phyloP scores from a whole-genome alignment of 2,888 invertebrate genomes.

The Agrilus mali region DNA sequence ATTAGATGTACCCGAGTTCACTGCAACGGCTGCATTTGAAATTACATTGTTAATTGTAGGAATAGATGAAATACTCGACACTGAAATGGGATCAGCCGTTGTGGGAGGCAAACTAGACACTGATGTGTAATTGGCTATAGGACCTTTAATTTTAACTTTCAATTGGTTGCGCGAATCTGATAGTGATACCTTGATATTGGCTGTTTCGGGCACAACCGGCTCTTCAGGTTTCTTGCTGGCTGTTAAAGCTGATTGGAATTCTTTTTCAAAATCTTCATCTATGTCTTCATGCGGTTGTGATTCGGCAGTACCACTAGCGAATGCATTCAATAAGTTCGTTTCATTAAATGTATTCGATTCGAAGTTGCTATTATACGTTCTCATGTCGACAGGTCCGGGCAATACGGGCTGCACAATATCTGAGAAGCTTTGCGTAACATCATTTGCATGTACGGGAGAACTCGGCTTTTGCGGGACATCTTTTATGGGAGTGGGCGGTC shows the following conservation, averaged over 20 bases:
- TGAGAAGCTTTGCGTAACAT: constrained; percentile 35
- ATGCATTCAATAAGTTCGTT: constrained; percentile 51
- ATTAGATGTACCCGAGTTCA: constrained; percentile 53
- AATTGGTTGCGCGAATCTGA: constrained; percentile 75
- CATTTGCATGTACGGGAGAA: constrained; percentile 15
- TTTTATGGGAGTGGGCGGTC: constrained; percentile 38
- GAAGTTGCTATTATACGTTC: constrained; percentile 59
- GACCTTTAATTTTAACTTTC: constrained; percentile 84
- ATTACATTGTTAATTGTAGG: constrained; percentile 35
- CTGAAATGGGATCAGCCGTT: constrained; percentile 33
- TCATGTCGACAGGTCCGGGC: constrained; percentile 83
- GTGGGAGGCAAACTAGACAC: constrained; percentile 45
- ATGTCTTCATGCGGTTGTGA: constrained; percentile 55
- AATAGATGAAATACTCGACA: constrained; percentile 34
- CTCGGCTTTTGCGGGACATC: constrained; percentile 24
- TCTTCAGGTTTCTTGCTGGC: constrained; percentile 38
- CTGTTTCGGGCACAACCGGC: constrained; percentile 36
- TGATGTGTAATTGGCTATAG: constrained; percentile 64
- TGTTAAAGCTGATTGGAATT: constrained; percentile 54
- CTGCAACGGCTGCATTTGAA: constrained; percentile 18
- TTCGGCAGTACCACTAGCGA: constrained; percentile 54
- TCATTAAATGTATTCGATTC: constrained; percentile 48
- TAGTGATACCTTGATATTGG: constrained; percentile 58
- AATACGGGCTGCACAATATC: constrained; percentile 58
- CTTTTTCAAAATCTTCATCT: constrained; percentile 69